Evolutionary conservation across 2,113 vertebrate species (phyloP), one percentile per base, ranked within the genome.

Genomic region (Atherinomorus stipes): DNA sequence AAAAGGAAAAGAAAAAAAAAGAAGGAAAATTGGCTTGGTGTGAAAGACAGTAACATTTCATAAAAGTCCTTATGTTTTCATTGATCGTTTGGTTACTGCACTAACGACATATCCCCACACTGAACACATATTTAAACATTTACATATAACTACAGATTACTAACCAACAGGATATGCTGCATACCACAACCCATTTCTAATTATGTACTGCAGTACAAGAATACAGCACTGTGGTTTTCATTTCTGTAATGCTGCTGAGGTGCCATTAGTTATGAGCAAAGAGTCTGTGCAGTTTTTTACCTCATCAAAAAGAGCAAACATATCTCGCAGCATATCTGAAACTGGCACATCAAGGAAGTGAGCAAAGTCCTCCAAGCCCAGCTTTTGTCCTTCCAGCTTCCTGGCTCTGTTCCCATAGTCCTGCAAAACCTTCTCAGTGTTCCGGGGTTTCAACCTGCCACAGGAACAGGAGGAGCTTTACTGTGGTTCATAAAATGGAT

Each of bases 301-400:
- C 96, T 99, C 97, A 2, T 97, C 96, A 76, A 99, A 99, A 76
- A 99, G 95, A 0, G 93, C 83, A 69, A 99, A 98, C 93, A 97
- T 93, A 80, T 94, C 95, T 76, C 89, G 90, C 87, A 99, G 92
- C 3, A 91, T 79, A 34, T 95, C 93, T 2, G 96, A 97, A 52
- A 94, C 82, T 1, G 96, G 94, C 65, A 97, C 89, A 47, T 93
- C 93, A 68, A 99, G 90, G 88, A 94, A 96, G 4, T 91, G 92
- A 1, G 97, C 94, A 61, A 99, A 98, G 72, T 93, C 94, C 0
- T 95, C 81, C 31, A 97, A 80, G 56, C 66, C 62, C 56, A 96
- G 56, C 52, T 89, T 95, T 74, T 91, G 81, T 1, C 93, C 95
- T 52, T 85, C 84, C 75, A 91, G 92, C 89, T 90, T 92, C 81